Evolutionary conservation across 2,888 invertebrate species (phyloP), one percentile per base, ranked within the genome.

Genomic region (Megamerina dolium): DNA sequence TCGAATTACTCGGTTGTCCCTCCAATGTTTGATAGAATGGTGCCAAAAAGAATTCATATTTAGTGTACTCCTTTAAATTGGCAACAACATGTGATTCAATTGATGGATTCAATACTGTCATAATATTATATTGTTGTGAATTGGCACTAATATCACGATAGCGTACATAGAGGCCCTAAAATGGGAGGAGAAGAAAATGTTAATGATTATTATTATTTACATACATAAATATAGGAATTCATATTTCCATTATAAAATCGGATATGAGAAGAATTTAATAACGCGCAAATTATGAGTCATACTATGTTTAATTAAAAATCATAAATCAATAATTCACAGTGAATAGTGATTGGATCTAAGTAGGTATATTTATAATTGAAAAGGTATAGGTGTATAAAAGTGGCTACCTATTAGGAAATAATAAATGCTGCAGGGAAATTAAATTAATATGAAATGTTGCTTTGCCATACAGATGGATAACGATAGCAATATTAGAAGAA

Each of bases 1-100:
- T 83, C 27, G 90, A 85, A 73, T 95, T 96, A 46, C 93, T 93
- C 33, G 94, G 93, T 65, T 88, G 87, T 5, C 95, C 95, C 68
- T 95, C 87, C 26, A 89, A 79, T n/a, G 79, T 82, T 59, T 83
- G 83, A 70, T 83, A 87, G 71, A 87, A 92, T 2, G 91, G 91
- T 26, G 87, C 83, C 46, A 92, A 77, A 64, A 91, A 88, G 64
- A 92, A 85, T 68, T 90, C 88, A 66, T 92, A 92, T 64, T 83
- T 83, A 14, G 87, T 85, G 67, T 78, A 88, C 61, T 89, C 87
- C 54, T 81, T 78, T 48, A 92, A 72, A 62, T 83, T 83, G 2
- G 80, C 78, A 21, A 87, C 76, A 3, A 81, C 77, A 68, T 84
- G 82, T 48, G 80, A 80, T 42, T 81, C 81, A 9, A 79, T 76